Base-by-base conservation (phyloP, 2,113 vertebrate genomes). In the Phoxinus phoxinus region DNA sequence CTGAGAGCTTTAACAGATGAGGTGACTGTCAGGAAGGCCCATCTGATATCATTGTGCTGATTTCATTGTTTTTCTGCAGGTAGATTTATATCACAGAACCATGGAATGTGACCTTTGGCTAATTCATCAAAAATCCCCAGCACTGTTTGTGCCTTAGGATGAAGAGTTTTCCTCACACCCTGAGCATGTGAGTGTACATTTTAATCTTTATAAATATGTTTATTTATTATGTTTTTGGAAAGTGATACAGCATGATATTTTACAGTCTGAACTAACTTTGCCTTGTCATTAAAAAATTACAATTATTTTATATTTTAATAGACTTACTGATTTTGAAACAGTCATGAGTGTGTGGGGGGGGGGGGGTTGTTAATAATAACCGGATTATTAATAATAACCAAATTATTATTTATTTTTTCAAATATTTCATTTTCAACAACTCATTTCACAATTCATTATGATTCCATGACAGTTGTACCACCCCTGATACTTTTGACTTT, bases 21-120 rank as follows among this genome's bases (percentile, higher is more conserved):
- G 56, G 17, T 48, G 46, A 32, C 25, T 78, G 83, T 87, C 90
- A 93, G 92, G 91, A 94, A 91, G 88, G 89, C 85, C 72, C 86
- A 58, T 46, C 61, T 67, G 75, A 4, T 88, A 86, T 78, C 77
- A 84, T 86, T 90, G 85, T 6, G 27, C 88, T 91, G 90, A 92
- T 90, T 88, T 90, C 87, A 91, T 93, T 93, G 93, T 92, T 93
- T 91, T 90, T 85, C 4, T 35, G 92, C 86, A 92, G 91, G 79
- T 84, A 84, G 88, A 86, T 87, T 91, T 93, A 93, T 91, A 73
- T 25, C 30, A 51, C 89, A 88, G 83, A 6, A 58, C 86, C 84
- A 87, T 81, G 53, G 88, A 90, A 90, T 88, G 88, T 87, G 53
- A 83, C 44, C 79, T 73, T 89, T 83, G 90, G 77, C 84, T 81